Conservation (phyloP, 37 sponge, comb jelly and placozoan species). For the Tethya wilhelma region DNA sequence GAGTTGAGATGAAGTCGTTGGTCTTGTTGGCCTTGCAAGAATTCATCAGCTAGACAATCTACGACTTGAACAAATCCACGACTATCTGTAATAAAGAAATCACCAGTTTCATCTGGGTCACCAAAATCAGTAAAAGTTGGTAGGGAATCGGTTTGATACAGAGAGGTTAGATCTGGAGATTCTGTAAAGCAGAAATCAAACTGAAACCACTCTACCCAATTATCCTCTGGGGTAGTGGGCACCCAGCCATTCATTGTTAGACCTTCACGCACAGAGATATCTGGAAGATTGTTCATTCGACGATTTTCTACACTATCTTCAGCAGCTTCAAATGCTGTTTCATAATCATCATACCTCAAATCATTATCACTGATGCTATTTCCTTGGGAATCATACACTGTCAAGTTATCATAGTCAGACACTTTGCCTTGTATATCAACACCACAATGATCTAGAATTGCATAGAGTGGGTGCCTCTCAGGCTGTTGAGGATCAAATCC, state of each 20-base stretch:
- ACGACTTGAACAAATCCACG: constrained; percentile 32
- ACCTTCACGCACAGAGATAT: constrained; percentile 38
- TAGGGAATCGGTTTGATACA: constrained; percentile 1
- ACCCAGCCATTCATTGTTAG: constrained; percentile 32
- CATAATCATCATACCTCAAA: neutral
- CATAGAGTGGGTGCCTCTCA: constrained; percentile 32
- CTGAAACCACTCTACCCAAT: constrained; percentile 40
- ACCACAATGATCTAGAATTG: constrained; percentile 20
- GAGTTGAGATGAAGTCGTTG: constrained; percentile 32
- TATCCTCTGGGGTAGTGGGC: constrained; percentile 17
- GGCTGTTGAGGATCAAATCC: constrained; percentile 31
- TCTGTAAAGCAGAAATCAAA: constrained; percentile 28
- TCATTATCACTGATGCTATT: constrained; percentile 1
- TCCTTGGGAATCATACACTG: neutral
- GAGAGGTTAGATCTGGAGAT: constrained; percentile 17
- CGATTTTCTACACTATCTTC: no score
- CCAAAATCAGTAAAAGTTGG: constrained; percentile 26
- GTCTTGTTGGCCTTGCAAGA: constrained; percentile 1
- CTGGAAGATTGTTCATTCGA: neutral
- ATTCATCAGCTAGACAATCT: constrained; percentile 33
- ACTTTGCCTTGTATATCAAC: neutral
- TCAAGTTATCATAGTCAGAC: neutral
- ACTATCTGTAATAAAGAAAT: constrained; percentile 51
- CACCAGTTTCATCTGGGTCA: neutral
- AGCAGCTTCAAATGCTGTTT: neutral